These are phyloP conservation scores for Cydia pomonella DNA, from an alignment of 1,140 invertebrate genomes.

Conservation along the genomic window DNA sequence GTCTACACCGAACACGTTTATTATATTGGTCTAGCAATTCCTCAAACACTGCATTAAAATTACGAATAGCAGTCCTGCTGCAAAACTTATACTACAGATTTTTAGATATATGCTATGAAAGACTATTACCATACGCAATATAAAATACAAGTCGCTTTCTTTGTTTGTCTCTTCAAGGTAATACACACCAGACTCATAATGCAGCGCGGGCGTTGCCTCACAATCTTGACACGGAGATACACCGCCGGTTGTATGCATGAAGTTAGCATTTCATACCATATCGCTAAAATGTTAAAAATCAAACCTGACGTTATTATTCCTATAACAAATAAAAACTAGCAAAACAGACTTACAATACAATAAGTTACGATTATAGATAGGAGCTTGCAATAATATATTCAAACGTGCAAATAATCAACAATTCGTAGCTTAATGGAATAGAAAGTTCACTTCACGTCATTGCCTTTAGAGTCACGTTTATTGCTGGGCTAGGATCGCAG, in stretches of 20 bases:
- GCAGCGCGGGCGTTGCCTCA: no score
- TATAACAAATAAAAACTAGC: slow-evolving; percentile 45
- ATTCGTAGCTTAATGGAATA: slow-evolving; percentile 52
- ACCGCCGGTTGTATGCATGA: no score
- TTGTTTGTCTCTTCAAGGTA: no score
- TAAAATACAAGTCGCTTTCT: background rate
- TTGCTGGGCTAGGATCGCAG: slow-evolving; percentile 74
- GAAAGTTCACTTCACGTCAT: slow-evolving; percentile 52
- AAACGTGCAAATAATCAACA: slow-evolving; percentile 71
- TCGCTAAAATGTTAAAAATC: background rate
- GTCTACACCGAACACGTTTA: slow-evolving; percentile 28
- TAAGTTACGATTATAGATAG: slow-evolving; percentile 52
- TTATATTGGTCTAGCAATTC: slow-evolving; percentile 32
- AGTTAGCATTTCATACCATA: background rate
- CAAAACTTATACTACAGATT: slow-evolving; percentile 7
- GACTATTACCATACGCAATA: background rate
- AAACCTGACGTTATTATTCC: slow-evolving; percentile 1
- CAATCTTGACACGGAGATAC: no score
- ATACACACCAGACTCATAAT: no score
- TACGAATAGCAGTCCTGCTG: slow-evolving; percentile 23
- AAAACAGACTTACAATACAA: slow-evolving; percentile 55
- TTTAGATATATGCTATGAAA: slow-evolving; percentile 21
- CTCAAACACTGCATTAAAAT: slow-evolving; percentile 31
- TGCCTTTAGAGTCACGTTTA: slow-evolving; percentile 48
- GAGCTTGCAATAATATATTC: slow-evolving; percentile 58